Evolutionary conservation across 1,140 invertebrate species (phyloP).

Genomic region (Lucilia sericata): DNA sequence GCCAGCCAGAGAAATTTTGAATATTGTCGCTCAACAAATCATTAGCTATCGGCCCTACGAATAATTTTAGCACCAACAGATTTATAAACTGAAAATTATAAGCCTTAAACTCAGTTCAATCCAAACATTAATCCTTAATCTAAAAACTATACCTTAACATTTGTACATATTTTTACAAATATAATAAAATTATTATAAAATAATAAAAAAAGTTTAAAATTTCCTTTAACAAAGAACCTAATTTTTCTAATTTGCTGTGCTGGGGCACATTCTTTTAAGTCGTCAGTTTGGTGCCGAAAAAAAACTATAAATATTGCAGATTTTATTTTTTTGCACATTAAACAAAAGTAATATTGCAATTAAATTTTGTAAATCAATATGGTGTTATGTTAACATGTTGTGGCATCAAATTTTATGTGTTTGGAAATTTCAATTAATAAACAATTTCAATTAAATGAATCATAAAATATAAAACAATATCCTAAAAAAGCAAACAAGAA

Average conservation of each 20-base stretch:
- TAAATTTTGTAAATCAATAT: conserved; percentile 57
- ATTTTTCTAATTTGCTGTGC: conserved; percentile 45
- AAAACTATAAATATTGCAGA: neutral
- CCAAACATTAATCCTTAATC: too few species aligned
- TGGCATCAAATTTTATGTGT: conserved; percentile 62
- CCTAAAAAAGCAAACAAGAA: too few species aligned
- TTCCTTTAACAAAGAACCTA: conserved; percentile 48
- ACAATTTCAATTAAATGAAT: too few species aligned
- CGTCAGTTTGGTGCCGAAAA: conserved; percentile 6
- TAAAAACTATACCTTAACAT: neutral
- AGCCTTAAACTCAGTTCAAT: too few species aligned
- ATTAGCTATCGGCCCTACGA: conserved; percentile 72
- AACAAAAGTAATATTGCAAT: neutral
- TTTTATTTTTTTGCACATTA: neutral
- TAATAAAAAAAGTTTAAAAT: neutral
- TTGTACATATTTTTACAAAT: neutral
- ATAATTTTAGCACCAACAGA: conserved; percentile 43
- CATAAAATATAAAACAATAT: too few species aligned
- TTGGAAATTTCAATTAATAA: conserved; percentile 47
- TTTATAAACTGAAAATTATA: neutral
- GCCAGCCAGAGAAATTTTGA: conserved; percentile 71
- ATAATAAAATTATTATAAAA: neutral
- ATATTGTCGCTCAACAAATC: conserved; percentile 73
- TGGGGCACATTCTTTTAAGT: conserved; percentile 28
- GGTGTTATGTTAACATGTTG: conserved; percentile 65